Evolutionary conservation across 2,888 invertebrate genomes (phyloP).

Genomic region (Eupithecia centaureata): DNA sequence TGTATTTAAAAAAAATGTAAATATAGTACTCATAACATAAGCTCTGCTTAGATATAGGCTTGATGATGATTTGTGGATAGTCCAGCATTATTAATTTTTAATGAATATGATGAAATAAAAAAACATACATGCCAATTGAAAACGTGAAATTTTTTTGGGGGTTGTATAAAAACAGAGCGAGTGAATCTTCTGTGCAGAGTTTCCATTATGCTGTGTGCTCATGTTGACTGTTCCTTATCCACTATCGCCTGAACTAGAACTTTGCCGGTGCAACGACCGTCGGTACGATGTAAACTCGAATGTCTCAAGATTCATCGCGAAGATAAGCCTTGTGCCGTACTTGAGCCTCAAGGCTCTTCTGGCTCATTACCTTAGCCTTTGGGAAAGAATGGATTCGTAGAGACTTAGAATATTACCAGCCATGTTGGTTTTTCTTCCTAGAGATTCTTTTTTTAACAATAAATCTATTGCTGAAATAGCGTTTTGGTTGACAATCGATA

Average conservation of each 20-base stretch:
- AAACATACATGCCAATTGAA: neutral
- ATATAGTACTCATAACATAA: no score
- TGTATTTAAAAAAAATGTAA: no score
- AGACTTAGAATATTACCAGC: neutral
- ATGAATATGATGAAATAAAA: neutral
- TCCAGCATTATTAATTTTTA: no score
- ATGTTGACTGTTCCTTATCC: conserved; percentile 80
- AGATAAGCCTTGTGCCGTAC: conserved; percentile 11
- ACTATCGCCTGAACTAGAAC: conserved; percentile 75
- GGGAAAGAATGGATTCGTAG: neutral
- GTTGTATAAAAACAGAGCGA: neutral
- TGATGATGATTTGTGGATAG: no score
- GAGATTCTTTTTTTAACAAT: neutral
- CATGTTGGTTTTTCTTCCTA: neutral
- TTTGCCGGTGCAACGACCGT: conserved; percentile 63
- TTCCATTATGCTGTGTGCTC: neutral
- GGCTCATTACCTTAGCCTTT: conserved; percentile 5
- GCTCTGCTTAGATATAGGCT: no score
- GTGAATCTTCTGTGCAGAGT: neutral
- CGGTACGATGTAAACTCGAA: conserved; percentile 54
- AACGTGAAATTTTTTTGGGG: neutral
- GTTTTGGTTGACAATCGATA: neutral
- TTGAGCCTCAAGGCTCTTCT: conserved; percentile 1
- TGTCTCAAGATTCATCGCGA: conserved; percentile 14
- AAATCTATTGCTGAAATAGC: neutral